Evolutionary conservation across 2,113 vertebrate species (phyloP), one percentile per base, ranked within the genome.

Genomic region (Hyaena hyaena): DNA sequence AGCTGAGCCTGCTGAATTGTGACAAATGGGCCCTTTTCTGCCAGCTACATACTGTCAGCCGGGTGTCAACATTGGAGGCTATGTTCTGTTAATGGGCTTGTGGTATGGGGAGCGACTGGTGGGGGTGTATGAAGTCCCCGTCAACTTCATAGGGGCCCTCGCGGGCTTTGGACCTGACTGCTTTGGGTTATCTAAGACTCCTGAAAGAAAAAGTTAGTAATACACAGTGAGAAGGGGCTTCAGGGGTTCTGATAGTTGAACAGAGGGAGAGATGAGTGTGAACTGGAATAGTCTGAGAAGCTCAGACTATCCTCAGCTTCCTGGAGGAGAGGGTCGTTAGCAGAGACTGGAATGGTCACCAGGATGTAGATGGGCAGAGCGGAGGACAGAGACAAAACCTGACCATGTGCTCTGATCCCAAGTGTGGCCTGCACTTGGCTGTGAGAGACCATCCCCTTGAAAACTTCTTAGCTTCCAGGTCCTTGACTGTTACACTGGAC

Each of bases 1-100:
- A 96, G 96, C 92, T 24, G 35, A 96, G 95, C 89, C 93, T 45
- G 65, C 80, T 86, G 95, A 97, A 97, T 97, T 88, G 96, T 61
- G 63, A 90, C 74, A 96, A 97, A 97, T 90, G 95, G 96, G 63
- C 83, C 83, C 4, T 17, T 81, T 88, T 95, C 93, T 88, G 87
- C 89, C 83, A 92, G 90, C 96, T 81, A 93, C 92, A 90, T n/a
- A 43, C 74, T 68, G 82, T 53, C 28, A 31, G 92, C 95, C 88
- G 10, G 88, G 92, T 35, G 39, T 39, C 39, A 83, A 87, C 35
- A 19, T 81, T 21, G 8, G 45, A 81, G 33, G 39, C 93, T 21
- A 5, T 48, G 83, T 92, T 80, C 82, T 58, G 84, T 63, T 93
- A 97, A 87, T 58, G 79, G 89, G 86, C 48, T 89, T 71, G 53